Evolutionary conservation across 2,113 vertebrate genomes (phyloP), one percentile per base, ranked within the genome.

Genomic region (Chroicocephalus ridibundus): DNA sequence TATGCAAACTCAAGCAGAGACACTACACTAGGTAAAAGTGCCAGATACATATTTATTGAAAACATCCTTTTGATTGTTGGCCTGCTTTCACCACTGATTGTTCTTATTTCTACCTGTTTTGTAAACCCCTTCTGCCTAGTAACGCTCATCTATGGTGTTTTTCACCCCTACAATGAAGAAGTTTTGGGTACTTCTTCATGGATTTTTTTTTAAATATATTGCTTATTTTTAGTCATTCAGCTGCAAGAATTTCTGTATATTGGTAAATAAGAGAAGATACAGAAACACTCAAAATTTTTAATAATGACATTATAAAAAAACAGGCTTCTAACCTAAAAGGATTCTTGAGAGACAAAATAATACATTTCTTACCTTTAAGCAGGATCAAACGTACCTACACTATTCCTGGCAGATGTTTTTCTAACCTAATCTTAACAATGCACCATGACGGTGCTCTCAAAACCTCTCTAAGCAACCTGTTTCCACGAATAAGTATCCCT

Each of bases 391-490:
- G 0, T 65, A 34, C 17, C 34, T 68, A 18, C 13, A 25, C 5
- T 36, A 21, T 27, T 82, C 32, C 60, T 84, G 34, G 4, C 6
- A 91, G 36, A 44, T 24, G 5, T 11, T 74, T 55, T 11, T 47
- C 60, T 74, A 81, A 61, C 4, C 31, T 47, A n/a, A 66, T 58
- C 46, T 66, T 70, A 87, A 36, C 20, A 49, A 34, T 16, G 10
- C 16, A 57, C 27, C 12, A 52, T 0, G 0, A 52, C 0, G 25
- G 6, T 66, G 24, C 4, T 42, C 38, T 68, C 51, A 82, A 79
- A 74, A 72, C n/a, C 7, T 27, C 52, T 54, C 85, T 31, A 80
- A 75, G 27, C 6, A 70, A 69, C 7, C 5, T 61, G 7, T 70
- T 65, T 74, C 15, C 46, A 57, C 0, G 0, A 80, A 40, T 11